Base-by-base conservation (phyloP, 2,797 vertebrate genomes). In the Anas flavirostris region DNA sequence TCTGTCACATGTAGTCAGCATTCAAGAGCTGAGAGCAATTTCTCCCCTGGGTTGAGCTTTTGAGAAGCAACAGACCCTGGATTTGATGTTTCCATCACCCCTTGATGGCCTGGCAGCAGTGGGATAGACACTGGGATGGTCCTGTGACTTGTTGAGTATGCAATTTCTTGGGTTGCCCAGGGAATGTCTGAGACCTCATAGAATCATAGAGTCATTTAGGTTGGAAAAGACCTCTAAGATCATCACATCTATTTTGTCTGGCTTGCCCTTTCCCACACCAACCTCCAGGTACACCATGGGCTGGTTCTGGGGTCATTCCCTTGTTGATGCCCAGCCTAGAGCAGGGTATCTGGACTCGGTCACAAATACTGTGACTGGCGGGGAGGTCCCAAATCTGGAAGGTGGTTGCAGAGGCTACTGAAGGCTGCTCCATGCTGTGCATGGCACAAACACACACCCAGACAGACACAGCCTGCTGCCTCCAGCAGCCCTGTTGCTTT, bases 211-310 rank as follows among this genome's bases (percentile, higher is more conserved):
- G 26, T 16, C 25, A 52, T 26, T 52, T 52, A 52, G 14, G 25
- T 28, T 52, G 50, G 50, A 52, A 28, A 52, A 52, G 25, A 52
- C 25, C 14, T 52, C 13, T 28, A 16, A 28, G 50, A 52, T 52
- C 50, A 52, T 52, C 50, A 26, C n/a, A n/a, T n/a, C n/a, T n/a
- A n/a, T 35, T 35, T 0, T 8, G 46, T 63, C 63, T 50, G 1
- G 0, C 8, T 52, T 41, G 5, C 25, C 18, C 22, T 7, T 6
- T 72, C 18, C 46, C 14, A 9, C 4, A 4, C 10, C 73, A 86
- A 25, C 14, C 10, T 77, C 31, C 5, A 48, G 35, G 16, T 26
- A 33, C 25, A 50, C 41, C 16, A 9, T 15, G 58, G 28, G 2
- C 10, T 41, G 9, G 35, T 74, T 52, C 62, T 62, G 22, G 16